These are phyloP conservation scores for Philereme transversata DNA, from an alignment of 2,888 invertebrate species.

Conservation along the genomic window DNA sequence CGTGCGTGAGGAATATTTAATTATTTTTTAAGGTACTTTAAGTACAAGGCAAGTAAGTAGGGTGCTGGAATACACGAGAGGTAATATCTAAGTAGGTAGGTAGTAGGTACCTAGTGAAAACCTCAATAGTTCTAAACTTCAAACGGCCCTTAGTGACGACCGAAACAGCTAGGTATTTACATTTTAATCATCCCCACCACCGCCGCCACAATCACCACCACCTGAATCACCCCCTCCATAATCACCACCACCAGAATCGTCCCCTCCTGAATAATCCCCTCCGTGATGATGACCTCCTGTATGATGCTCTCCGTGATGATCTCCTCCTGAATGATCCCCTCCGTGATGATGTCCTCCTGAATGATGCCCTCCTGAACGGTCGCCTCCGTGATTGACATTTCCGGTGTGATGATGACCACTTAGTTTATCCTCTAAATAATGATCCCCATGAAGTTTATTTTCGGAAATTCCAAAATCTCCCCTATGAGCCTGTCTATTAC, in stretches of 20 bases:
- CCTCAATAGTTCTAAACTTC: too few relatives aligned
- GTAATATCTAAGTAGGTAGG: too few relatives aligned
- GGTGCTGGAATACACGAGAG: too few relatives aligned
- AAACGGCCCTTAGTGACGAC: too few relatives aligned
- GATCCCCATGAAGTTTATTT: not conserved
- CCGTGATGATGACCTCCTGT: conserved; percentile 6
- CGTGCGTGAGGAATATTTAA: too few relatives aligned
- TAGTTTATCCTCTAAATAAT: not conserved
- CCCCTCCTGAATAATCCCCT: conserved; percentile 1
- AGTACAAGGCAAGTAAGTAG: too few relatives aligned
- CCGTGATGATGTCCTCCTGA: too few relatives aligned
- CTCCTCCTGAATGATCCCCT: conserved; percentile 2
- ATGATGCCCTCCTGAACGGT: conserved; percentile 6
- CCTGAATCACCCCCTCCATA: conserved; percentile 16
- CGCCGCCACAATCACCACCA: not conserved
- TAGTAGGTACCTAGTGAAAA: too few relatives aligned
- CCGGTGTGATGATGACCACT: not conserved
- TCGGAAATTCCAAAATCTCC: not conserved
- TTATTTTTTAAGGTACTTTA: too few relatives aligned
- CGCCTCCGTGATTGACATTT: not conserved
- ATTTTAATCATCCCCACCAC: too few relatives aligned
- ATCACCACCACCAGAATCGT: conserved; percentile 9
- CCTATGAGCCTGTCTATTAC: not conserved
- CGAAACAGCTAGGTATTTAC: too few relatives aligned
- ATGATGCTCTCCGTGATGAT: conserved; percentile 2